Conservation (phyloP, 2,113 vertebrate species). For the Dasyornis broadbenti region DNA sequence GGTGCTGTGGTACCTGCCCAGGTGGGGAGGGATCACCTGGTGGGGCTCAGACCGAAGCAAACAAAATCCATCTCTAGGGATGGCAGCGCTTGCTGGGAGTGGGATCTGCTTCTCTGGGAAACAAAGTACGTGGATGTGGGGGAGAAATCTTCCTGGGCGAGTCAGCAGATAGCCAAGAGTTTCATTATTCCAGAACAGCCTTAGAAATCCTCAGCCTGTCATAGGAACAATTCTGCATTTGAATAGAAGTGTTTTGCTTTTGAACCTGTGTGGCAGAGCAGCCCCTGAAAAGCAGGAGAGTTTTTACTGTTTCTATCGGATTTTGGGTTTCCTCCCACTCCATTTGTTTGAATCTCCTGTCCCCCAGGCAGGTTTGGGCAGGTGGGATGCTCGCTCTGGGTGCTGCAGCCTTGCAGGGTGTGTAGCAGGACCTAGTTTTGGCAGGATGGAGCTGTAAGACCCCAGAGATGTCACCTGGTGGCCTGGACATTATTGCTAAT, state of each 20-base stretch:
- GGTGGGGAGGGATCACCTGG: neutral
- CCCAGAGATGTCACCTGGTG: neutral
- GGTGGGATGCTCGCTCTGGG: rapidly evolving
- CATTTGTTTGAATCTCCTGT: neutral
- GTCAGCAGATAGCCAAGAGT: neutral
- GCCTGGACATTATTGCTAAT: neutral
- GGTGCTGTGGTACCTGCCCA: neutral
- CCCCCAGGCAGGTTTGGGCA: neutral
- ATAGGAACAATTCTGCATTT: neutral
- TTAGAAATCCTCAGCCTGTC: neutral
- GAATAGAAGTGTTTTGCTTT: neutral
- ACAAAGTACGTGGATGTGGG: neutral
- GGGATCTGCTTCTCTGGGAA: neutral
- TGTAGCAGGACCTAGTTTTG: neutral
- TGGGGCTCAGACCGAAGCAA: neutral
- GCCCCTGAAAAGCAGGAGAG: neutral
- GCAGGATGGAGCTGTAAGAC: neutral
- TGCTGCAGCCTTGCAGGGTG: neutral
- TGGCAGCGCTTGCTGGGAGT: neutral
- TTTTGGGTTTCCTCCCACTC: neutral
- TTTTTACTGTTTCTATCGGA: neutral
- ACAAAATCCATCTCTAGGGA: neutral
- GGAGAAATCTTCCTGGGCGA: neutral
- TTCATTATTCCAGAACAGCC: neutral
- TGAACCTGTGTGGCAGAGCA: neutral